Percentiles rank a stretch among this genome's conserved stretches.
Evolutionary conservation across 2,888 invertebrate species (phyloP).

Genomic region (Drosophila glabriapex): DNA sequence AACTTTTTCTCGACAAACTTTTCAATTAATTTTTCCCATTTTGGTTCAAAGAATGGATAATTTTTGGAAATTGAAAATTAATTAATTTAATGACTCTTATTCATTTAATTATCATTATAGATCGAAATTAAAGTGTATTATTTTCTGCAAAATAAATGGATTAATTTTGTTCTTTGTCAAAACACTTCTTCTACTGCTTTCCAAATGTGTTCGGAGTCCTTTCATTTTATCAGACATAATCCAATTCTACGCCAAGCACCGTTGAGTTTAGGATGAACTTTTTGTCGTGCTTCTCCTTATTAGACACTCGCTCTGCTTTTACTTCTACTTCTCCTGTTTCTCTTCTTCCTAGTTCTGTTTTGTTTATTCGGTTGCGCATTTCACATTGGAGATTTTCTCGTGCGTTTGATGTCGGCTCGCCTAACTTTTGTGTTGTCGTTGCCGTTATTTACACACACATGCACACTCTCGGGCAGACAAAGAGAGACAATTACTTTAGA

Average conservation of each 20-base stretch:
- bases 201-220: neutral
- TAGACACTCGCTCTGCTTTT: conserved; percentile 1
- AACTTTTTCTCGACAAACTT: neutral
- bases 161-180: neutral
- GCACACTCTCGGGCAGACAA: neutral
- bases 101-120: too few relatives aligned
- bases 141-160: neutral
- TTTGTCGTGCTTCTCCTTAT: conserved; percentile 7
- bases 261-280: conserved; percentile 10
- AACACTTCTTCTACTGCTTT: neutral
- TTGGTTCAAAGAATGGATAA: too few relatives aligned
- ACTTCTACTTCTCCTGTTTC: neutral
- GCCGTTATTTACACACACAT: conserved; percentile 24
- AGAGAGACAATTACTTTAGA: neutral
- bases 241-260: neutral
- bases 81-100: neutral
- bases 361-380: conserved; percentile 22
- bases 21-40: neutral
- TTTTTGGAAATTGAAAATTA: neutral
- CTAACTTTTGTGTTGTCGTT: conserved; percentile 31
- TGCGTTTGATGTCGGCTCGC: conserved; percentile 20
- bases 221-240: neutral
- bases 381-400: neutral
- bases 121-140: neutral
- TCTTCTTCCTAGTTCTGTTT: neutral